Conservation (phyloP, 2,113 vertebrate genomes). For the Esox niger region DNA sequence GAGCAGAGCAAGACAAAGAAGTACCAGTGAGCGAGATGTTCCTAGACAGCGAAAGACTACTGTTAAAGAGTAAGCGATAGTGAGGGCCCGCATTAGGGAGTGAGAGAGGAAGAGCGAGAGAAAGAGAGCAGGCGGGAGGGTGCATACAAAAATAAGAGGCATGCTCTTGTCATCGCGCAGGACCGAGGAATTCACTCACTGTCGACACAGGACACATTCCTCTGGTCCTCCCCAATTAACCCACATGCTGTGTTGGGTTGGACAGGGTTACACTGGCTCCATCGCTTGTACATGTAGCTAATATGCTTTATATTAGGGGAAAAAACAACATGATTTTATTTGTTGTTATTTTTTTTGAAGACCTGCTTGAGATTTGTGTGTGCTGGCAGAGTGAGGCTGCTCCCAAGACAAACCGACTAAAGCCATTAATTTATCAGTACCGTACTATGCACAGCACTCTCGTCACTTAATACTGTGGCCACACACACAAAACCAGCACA, state of each 20-base stretch:
- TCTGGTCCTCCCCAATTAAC: constrained; percentile 61
- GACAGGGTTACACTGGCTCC: not conserved
- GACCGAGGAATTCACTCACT: constrained; percentile 66
- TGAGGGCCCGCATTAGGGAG: constrained; percentile 39
- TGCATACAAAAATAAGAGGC: constrained; percentile 57
- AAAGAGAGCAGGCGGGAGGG: constrained; percentile 34
- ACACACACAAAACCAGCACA: constrained; percentile 3
- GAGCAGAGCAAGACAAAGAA: constrained; percentile 43
- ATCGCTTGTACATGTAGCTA: not conserved
- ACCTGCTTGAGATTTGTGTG: too few species aligned
- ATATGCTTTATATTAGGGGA: too few species aligned
- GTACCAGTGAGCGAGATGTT: constrained; percentile 30
- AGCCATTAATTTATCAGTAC: too few species aligned
- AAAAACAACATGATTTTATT: too few species aligned
- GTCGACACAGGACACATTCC: constrained; percentile 66
- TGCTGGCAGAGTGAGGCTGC: too few species aligned
- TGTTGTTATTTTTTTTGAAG: too few species aligned
- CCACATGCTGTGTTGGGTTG: constrained; percentile 41
- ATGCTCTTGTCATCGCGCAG: constrained; percentile 59
- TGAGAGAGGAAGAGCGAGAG: constrained; percentile 37
- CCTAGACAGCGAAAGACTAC: constrained; percentile 25
- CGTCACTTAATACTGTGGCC: not conserved
- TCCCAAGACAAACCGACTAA: too few species aligned
- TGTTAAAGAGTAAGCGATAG: constrained; percentile 23
- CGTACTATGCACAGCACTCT: constrained; percentile 6